Evolutionary conservation across 2,888 invertebrate species (phyloP).

Genomic region (Pyrrhia umbra): DNA sequence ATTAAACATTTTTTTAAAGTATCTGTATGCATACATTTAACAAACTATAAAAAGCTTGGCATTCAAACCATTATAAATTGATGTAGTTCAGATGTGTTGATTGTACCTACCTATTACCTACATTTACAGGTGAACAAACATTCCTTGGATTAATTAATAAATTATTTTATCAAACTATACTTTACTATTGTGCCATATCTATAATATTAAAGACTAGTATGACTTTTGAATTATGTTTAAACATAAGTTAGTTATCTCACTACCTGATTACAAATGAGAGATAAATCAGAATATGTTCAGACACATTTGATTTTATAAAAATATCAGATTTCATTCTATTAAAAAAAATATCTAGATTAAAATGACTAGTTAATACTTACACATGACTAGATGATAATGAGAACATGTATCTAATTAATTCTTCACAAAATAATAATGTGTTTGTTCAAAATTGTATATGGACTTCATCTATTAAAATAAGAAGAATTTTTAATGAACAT

Average conservation of each 20-base stretch:
- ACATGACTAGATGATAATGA: slow-evolving; percentile 49
- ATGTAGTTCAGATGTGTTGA: slow-evolving; percentile 42
- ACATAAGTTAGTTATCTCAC: slow-evolving; percentile 16
- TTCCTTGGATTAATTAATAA: slow-evolving; percentile 27
- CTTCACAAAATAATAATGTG: slow-evolving; percentile 25
- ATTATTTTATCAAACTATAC: slow-evolving; percentile 29
- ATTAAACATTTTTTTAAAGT: slow-evolving; percentile 29
- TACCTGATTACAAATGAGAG: slow-evolving; percentile 22
- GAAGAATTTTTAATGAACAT: slow-evolving; percentile 2
- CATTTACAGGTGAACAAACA: slow-evolving; percentile 15
- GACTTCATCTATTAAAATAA: slow-evolving; percentile 20
- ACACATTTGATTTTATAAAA: slow-evolving; percentile 58
- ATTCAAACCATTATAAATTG: slow-evolving; percentile 18
- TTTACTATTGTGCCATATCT: slow-evolving; percentile 54
- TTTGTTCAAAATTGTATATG: slow-evolving; percentile 23
- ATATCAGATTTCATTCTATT: slow-evolving; percentile 55
- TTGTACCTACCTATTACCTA: slow-evolving; percentile 33
- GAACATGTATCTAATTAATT: slow-evolving; percentile 18
- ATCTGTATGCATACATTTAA: slow-evolving; percentile 33
- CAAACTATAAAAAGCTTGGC: slow-evolving; percentile 32
- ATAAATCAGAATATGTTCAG: slow-evolving; percentile 23
- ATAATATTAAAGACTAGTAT: slow-evolving; percentile 46
- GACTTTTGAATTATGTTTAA: slow-evolving; percentile 24
- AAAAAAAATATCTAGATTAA: slow-evolving; percentile 49
- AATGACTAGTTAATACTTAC: slow-evolving; percentile 49